A percentile compares a stretch with the other conserved stretches of the same genome.
Conservation (phyloP, 2,797 vertebrate genomes). For the Acanthurus lineatus region DNA sequence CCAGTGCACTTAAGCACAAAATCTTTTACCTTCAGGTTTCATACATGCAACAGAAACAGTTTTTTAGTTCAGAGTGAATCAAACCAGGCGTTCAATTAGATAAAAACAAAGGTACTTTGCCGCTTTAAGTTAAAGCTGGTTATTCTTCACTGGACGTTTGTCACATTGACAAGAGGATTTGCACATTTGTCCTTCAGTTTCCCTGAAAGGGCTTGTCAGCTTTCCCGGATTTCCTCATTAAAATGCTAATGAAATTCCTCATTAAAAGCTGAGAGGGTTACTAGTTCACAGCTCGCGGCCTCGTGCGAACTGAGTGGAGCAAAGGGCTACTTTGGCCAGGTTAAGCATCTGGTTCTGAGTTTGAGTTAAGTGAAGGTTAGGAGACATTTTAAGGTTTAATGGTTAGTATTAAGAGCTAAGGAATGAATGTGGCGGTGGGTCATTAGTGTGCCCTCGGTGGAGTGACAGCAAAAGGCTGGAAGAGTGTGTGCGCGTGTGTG, state of each 20-base stretch:
- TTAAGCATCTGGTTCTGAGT: conserved; percentile 64
- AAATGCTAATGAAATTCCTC: conserved; percentile 77
- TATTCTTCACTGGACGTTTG: conserved; percentile 42
- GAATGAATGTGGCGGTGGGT: conserved; percentile 38
- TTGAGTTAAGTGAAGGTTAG: conserved; percentile 63
- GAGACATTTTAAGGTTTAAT: conserved; percentile 62
- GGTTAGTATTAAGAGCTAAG: conserved; percentile 53
- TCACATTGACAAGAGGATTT: conserved; percentile 32
- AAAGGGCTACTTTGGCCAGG: conserved; percentile 53
- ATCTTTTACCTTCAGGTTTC: neutral
- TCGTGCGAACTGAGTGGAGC: conserved; percentile 23
- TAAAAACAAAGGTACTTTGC: conserved; percentile 9
- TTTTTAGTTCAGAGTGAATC: neutral
- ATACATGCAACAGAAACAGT: neutral
- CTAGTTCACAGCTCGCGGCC: conserved; percentile 50
- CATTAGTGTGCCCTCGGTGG: conserved; percentile 44
- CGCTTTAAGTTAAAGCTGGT: conserved; percentile 17
- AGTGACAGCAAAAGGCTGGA: conserved; percentile 49
- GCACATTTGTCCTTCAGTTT: conserved; percentile 60
- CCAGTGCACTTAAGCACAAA: neutral
- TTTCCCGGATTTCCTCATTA: conserved; percentile 65
- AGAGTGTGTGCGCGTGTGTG: conserved; percentile 41
- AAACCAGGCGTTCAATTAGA: neutral
- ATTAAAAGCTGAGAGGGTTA: conserved; percentile 63
- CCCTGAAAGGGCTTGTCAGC: conserved; percentile 59